Conservation (phyloP, 2,113 vertebrate species). For the Corythoichthys intestinalis region DNA sequence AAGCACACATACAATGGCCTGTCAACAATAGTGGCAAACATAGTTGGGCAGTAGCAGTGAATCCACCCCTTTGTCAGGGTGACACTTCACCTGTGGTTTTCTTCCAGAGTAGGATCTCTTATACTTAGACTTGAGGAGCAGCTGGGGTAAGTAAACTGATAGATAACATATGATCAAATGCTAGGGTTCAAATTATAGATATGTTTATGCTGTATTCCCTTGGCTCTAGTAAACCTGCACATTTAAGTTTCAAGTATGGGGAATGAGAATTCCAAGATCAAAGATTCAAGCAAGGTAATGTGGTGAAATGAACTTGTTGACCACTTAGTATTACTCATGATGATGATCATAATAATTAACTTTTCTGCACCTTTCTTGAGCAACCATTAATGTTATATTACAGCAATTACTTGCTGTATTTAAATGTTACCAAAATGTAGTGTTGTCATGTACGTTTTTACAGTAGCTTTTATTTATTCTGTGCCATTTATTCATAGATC, state of each 20-base stretch:
- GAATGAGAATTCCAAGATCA: constrained; percentile 50
- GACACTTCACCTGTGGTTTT: not conserved
- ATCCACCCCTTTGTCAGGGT: constrained; percentile 2
- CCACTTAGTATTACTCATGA: not conserved
- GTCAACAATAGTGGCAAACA: constrained; percentile 24
- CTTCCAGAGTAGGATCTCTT: constrained; percentile 18
- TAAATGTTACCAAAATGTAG: not conserved
- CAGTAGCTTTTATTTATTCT: not conserved
- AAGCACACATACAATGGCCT: constrained; percentile 41
- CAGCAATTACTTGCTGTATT: not conserved
- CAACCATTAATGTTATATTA: not conserved
- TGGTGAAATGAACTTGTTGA: not conserved
- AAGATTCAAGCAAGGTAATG: constrained; percentile 48
- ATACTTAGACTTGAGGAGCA: constrained; percentile 10
- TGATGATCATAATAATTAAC: not conserved
- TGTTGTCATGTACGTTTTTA: not conserved
- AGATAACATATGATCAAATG: not conserved
- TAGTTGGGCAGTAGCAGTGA: constrained; percentile 22
- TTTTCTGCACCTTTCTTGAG: no score
- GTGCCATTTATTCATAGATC: constrained; percentile 22
- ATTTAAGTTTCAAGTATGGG: constrained; percentile 60
- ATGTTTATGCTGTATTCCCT: not conserved
- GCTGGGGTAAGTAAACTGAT: constrained; percentile 33
- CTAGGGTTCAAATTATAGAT: not conserved
- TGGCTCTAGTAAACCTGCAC: not conserved